Base-by-base conservation (phyloP, 1,140 invertebrate species). In the Teleopsis dalmanni region DNA sequence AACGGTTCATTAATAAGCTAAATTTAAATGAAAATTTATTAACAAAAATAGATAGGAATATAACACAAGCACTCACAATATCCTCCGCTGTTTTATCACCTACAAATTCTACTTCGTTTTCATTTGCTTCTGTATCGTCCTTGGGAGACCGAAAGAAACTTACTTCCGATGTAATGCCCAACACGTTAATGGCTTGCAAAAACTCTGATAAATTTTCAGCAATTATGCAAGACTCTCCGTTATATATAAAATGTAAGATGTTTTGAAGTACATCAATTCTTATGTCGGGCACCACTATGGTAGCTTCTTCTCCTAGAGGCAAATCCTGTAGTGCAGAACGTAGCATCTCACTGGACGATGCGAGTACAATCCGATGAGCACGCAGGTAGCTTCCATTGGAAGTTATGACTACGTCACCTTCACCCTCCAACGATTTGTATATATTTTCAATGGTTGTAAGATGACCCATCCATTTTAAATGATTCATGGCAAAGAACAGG, bases 391-490 rank as follows among this genome's bases (percentile, higher is more conserved):
- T 43, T 6, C 61, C 65, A 48, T 59, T 64, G 43, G 59, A 57
- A 47, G 58, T 59, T 26, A 69, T 44, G 11, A 61, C 49, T 11
- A 69, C 65, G 31, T 69, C 65, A 47, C 62, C 51, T 47, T 62
- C 62, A 27, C 56, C 52, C 3, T 57, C 58, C n/a, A 69, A 45
- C 21, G 53, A 47, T 14, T 59, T 58, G 36, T 69, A 61, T 31
- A 69, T 65, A 43, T 69, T 65, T 51, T 66, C 60, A 42, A 69
- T 62, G 21, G 65, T 69, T 50, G 58, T 57, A 45, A 61, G 56
- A 50, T 69, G 65, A n/a, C 62, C 65, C 65, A 69, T 69, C 65
- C 65, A 69, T 54, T 69, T 69, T 6, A 69, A 52, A 41, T 69
- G 56, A 59, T 69, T 68, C 65, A 55, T 55, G 41, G n/a, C n/a